Evolutionary conservation across 2,888 invertebrate species (phyloP).

Genomic region (Macrosoma leucophasiata): DNA sequence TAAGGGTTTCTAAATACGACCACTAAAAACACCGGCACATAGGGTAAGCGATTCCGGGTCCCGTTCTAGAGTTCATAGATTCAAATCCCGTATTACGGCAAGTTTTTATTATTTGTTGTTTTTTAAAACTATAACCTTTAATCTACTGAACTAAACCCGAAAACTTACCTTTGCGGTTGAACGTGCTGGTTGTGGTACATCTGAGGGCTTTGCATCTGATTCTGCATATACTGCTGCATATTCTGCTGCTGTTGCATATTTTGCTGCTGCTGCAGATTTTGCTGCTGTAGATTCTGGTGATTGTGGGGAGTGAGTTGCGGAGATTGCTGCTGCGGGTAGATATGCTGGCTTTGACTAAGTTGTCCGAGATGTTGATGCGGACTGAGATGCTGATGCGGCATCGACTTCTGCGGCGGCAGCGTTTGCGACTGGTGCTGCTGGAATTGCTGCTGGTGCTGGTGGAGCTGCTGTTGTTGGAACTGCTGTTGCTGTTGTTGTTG

Average conservation of each 20-base stretch:
- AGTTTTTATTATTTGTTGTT: too few species aligned
- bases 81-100: too few species aligned
- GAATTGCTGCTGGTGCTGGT: conserved; percentile 33
- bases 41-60: too few species aligned
- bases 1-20: too few species aligned
- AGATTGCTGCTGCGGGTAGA: conserved; percentile 48
- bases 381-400: conserved; percentile 28
- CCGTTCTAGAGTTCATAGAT: too few species aligned
- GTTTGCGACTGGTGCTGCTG: conserved; percentile 24
- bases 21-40: too few species aligned
- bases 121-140: too few species aligned
- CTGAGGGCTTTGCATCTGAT: conserved; percentile 21
- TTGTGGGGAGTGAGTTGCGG: conserved; percentile 33
- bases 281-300: conserved; percentile 29
- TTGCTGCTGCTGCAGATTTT: conserved; percentile 29
- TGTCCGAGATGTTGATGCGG: conserved; percentile 22
- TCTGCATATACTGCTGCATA: conserved; percentile 22
- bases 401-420: conserved; percentile 16
- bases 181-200: conserved; percentile 40
- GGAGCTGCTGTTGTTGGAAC: conserved; percentile 42
- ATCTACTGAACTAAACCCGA: background rate
- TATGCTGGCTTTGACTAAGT: conserved; percentile 21
- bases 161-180: conserved; percentile 42
- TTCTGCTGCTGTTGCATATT: conserved; percentile 27
- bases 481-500: conserved; percentile 40